phyloP scores from a whole-genome alignment of 2,888 invertebrate species.

The Oscheius onirici region DNA sequence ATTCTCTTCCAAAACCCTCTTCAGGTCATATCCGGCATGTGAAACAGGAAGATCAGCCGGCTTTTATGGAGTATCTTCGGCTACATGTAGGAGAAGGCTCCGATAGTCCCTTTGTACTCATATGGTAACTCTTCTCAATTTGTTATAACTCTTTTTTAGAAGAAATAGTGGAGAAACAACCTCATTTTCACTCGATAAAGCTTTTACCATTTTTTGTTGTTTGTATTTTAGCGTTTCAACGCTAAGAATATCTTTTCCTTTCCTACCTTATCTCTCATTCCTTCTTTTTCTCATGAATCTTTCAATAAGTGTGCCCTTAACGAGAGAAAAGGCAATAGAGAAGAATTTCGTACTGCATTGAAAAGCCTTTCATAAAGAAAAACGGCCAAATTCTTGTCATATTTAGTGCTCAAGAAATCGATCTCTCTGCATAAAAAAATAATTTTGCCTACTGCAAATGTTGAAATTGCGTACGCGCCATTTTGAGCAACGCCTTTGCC shows the following conservation, averaged over 20 bases:
- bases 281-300: background rate
- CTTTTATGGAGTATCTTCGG: slow-evolving; percentile 43
- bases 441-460: too few relatives aligned
- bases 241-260: background rate
- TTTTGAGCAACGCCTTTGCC: background rate
- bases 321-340: too few relatives aligned
- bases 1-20: background rate
- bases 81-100: slow-evolving; percentile 44
- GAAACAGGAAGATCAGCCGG: slow-evolving; percentile 45
- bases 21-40: slow-evolving; percentile 52
- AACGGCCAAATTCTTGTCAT: too few relatives aligned
- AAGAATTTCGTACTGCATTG: too few relatives aligned
- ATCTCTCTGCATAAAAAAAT: too few relatives aligned
- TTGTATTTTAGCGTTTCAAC: background rate
- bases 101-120: slow-evolving; percentile 8
- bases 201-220: background rate
- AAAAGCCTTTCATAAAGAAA: too few relatives aligned
- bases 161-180: background rate
- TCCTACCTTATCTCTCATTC: background rate
- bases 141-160: background rate
- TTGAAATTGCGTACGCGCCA: background rate
- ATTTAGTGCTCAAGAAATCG: too few relatives aligned
- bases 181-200: slow-evolving; percentile 5
- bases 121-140: slow-evolving; percentile 6
- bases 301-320: too few relatives aligned